These are phyloP conservation scores for Anaspis maculata DNA, from an alignment of 2,888 invertebrate genomes.

Conservation along the genomic window DNA sequence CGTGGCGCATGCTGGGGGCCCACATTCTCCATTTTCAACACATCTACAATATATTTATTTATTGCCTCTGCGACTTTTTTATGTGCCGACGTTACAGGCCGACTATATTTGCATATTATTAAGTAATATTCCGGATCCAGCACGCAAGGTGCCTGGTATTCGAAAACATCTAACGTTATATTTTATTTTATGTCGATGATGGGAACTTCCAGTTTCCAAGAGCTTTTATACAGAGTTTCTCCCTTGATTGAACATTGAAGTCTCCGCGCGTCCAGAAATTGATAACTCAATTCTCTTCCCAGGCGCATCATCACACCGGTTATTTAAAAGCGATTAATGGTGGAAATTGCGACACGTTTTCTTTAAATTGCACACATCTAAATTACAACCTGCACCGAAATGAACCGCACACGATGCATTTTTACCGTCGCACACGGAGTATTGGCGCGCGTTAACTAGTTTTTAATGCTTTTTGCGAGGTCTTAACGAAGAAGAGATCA, in stretches of 20 bases:
- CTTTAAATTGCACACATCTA: slow-evolving; percentile 21
- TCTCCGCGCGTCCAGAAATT: slow-evolving; percentile 3
- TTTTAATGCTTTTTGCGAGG: slow-evolving; percentile 24
- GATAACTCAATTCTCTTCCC: slow-evolving; percentile 11
- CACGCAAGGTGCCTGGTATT: too few relatives aligned
- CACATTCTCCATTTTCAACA: slow-evolving; percentile 27
- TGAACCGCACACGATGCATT: slow-evolving; percentile 21
- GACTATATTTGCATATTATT: slow-evolving; percentile 18
- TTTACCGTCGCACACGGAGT: slow-evolving; percentile 13
- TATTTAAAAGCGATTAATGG: slow-evolving; percentile 28
- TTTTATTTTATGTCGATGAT: too few relatives aligned
- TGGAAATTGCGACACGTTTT: slow-evolving; percentile 27
- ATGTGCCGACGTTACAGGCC: slow-evolving; percentile 18
- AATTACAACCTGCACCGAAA: slow-evolving; percentile 9
- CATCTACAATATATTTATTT: slow-evolving; percentile 23
- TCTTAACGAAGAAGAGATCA: slow-evolving; percentile 14
- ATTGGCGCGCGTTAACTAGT: slow-evolving; percentile 27
- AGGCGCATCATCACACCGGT: too few relatives aligned
- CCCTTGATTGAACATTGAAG: too few relatives aligned
- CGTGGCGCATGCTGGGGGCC: slow-evolving; percentile 22
- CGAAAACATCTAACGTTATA: too few relatives aligned
- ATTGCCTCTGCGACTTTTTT: slow-evolving; percentile 19
- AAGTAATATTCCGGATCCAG: slow-evolving; percentile 9
- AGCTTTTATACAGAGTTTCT: too few relatives aligned
- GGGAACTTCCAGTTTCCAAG: too few relatives aligned